Evolutionary conservation across 2,888 invertebrate species (phyloP).

Genomic region (Gymnosoma rotundatum): DNA sequence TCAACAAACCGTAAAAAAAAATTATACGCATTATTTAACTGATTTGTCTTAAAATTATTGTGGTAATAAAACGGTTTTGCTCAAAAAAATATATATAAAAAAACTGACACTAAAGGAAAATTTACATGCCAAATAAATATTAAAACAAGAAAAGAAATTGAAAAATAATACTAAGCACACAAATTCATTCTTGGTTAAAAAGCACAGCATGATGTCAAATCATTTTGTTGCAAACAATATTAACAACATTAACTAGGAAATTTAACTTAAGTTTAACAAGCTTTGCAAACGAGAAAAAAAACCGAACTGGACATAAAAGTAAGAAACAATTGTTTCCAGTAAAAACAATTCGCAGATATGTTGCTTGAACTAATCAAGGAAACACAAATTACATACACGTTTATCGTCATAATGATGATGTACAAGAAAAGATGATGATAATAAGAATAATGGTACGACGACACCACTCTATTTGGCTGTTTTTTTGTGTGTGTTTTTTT

Average conservation of each 20-base stretch:
- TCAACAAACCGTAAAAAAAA: background rate
- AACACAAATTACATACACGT: conserved; percentile 58
- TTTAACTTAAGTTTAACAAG: conserved; percentile 49
- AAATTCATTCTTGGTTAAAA: conserved; percentile 44
- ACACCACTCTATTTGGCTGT: background rate
- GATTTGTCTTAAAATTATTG: conserved; percentile 52
- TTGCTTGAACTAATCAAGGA: conserved; percentile 60
- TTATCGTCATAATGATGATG: conserved; percentile 40
- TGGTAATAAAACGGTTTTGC: conserved; percentile 39
- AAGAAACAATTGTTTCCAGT: conserved; percentile 60
- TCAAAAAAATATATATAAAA: background rate
- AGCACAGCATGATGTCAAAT: conserved; percentile 79
- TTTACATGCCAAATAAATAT: conserved; percentile 51
- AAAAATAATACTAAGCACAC: background rate
- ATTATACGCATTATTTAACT: conserved; percentile 29
- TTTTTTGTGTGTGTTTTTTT: background rate
- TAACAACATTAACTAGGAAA: conserved; percentile 53
- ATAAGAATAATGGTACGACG: conserved; percentile 56
- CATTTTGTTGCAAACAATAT: conserved; percentile 66
- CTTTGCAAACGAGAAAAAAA: conserved; percentile 28
- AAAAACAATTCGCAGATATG: conserved; percentile 56
- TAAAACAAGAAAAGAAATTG: too few species aligned
- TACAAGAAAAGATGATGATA: conserved; percentile 52
- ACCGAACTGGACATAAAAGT: conserved; percentile 19
- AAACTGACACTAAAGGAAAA: conserved; percentile 40